A percentile compares a stretch with the other conserved stretches of the same genome.
phyloP scores from a whole-genome alignment of 2,113 vertebrate genomes.

The Phalacrocorax aristotelis region DNA sequence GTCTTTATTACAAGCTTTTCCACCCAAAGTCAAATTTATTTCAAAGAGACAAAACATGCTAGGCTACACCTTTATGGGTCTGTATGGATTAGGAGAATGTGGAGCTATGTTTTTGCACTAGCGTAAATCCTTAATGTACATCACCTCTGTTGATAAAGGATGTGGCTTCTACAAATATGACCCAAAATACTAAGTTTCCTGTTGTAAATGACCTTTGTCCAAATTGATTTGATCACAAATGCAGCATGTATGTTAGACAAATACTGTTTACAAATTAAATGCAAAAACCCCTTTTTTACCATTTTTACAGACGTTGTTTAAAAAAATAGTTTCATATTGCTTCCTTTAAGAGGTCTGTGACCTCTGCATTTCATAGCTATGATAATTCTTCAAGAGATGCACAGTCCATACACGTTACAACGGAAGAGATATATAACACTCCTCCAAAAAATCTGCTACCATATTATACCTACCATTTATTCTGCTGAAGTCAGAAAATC shows the following conservation, averaged over 20 bases:
- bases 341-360: background rate
- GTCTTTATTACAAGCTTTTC: background rate
- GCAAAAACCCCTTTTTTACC: fast-evolving
- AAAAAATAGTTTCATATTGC: background rate
- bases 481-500: background rate
- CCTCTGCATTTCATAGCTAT: background rate
- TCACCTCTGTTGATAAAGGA: background rate
- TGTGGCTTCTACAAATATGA: background rate
- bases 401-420: background rate
- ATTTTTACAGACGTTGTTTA: background rate
- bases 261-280: background rate
- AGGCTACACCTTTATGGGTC: background rate
- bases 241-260: background rate
- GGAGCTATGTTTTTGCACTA: background rate
- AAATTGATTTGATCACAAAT: background rate
- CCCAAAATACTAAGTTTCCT: background rate
- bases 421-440: background rate
- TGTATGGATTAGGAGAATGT: background rate
- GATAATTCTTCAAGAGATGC: background rate
- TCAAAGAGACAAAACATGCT: background rate
- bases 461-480: background rate
- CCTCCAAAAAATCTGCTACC: background rate
- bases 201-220: background rate
- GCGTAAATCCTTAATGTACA: background rate
- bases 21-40: background rate